Evolutionary conservation across 2,888 invertebrate genomes (phyloP).

Genomic region (Elmis aenea): DNA sequence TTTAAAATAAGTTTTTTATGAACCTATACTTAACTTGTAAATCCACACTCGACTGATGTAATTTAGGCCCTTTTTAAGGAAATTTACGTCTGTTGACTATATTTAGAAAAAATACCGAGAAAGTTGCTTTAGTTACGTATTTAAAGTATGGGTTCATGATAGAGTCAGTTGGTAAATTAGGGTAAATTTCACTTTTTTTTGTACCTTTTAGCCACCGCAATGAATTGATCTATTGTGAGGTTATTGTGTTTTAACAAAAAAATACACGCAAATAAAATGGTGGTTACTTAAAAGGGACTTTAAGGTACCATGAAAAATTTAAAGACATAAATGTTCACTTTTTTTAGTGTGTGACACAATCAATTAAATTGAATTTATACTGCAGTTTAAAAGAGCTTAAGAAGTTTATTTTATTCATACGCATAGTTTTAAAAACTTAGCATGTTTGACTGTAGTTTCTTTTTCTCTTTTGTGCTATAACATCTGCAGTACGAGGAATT

Average conservation of each 20-base stretch:
- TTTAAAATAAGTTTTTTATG: slow-evolving; percentile 12
- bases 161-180: slow-evolving; percentile 14
- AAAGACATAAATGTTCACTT: too few species aligned
- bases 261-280: slow-evolving; percentile 11
- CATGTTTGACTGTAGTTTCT: too few species aligned
- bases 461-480: too few species aligned
- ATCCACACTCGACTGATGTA: slow-evolving; percentile 13
- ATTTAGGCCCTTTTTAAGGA: slow-evolving; percentile 8
- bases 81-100: slow-evolving; percentile 3
- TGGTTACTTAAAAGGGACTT: slow-evolving; percentile 11
- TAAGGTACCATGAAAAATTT: slow-evolving; percentile 17
- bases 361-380: too few species aligned
- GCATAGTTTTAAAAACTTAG: too few species aligned
- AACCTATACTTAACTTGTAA: slow-evolving; percentile 15
- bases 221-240: slow-evolving; percentile 14
- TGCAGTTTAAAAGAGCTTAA: too few species aligned
- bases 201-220: slow-evolving; percentile 12
- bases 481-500: too few species aligned
- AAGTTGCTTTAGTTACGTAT: slow-evolving; percentile 10
- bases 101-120: slow-evolving; percentile 5
- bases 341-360: too few species aligned
- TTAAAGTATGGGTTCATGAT: slow-evolving; percentile 8
- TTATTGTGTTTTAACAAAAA: slow-evolving; percentile 11
- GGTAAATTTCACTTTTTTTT: slow-evolving; percentile 10
- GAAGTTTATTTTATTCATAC: too few species aligned